Evolutionary conservation across 1,140 invertebrate genomes (phyloP), one percentile per base, ranked within the genome.

Genomic region (Olivierus martensii): DNA sequence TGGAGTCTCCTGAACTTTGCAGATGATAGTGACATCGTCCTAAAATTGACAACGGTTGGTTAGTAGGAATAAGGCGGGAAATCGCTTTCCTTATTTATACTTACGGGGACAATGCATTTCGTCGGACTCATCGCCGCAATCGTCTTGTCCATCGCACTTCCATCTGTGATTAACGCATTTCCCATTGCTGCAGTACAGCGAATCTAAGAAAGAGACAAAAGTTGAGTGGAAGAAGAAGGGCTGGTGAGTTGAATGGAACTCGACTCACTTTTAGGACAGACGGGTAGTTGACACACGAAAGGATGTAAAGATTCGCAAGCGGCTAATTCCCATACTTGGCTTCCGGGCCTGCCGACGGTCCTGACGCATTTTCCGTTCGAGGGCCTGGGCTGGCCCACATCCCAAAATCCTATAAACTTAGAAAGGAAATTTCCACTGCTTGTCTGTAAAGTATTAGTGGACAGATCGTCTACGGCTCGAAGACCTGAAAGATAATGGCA

Each of bases 231-330:
- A 39, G 38, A 39, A 12, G 17, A 12, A 39, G 17, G 12, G 38
- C 38, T 39, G 38, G 12, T 17, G 38, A 39, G 38, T 39, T 39
- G 17, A 17, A 39, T 12, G 38, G 17, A 39, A 39, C 38, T 12
- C 12, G 11, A 37, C n/a, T 71, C 73, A 84, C 86, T 87, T 68
- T 80, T 75, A 38, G 91, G 87, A 72, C 93, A 97, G 12, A 92
- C 91, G 54, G 76, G 77, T 12, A 86, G 75, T 62, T 87, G 79
- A 67, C 93, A 97, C 78, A 96, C 86, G 69, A 95, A 97, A 18
- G 92, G 90, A 53, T 93, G 71, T 15, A 96, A 73, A 15, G 84
- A 83, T 74, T 96, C 91, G 67, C 92, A 96, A 11, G 88, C 89
- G 47, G 86, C 85, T 43, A 94, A 71, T 67, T 87, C 80, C 90